Base-by-base conservation (phyloP, 2,888 invertebrate genomes). In the Hoplodrina blanda region DNA sequence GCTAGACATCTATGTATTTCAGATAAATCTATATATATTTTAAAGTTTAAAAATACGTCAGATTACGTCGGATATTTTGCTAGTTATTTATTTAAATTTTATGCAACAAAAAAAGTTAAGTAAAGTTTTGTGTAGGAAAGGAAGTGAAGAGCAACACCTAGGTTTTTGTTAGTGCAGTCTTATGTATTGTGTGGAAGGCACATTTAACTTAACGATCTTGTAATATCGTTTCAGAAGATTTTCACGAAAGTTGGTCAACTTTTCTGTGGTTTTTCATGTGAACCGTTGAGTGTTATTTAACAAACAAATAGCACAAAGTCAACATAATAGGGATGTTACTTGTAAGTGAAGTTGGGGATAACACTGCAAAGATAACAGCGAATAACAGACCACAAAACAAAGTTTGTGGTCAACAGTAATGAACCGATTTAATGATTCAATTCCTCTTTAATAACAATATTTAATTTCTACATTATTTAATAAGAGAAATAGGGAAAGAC, bases 181-280 rank as follows among this genome's bases (percentile, higher is more conserved):
- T 59, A 53, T 33, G 66, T 52, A 67, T 61, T 74, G 57, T 62
- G 33, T 56, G 46, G 33, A 52, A 70, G 46, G 55, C 33, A 67
- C 52, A 63, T 75, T 74, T 71, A 37, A 69, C 19, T 62, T 41
- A 10, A 41, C 10, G 67, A 55, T 54, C 37, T 53, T 52, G 52
- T 75, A 76, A 64, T 67, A 70, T 76, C 66, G 75, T 84, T 84
- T 41, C 41, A 41, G 11, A 37, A 41, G 41, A 13, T 11, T 13
- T 37, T 13, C 8, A 41, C 41, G 13, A 41, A 41, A 41, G 13
- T 13, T 41, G 13, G 11, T 41, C 41, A 13, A 3, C 41, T 2
- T 41, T 41, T 41, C 3, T 41, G 41, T 13, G 41, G 41, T 13
- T 41, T 41, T 13, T 8, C 4, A 44, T 50, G 52, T 50, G 13